Evolutionary conservation across 2,888 invertebrate species (phyloP), one percentile per base, ranked within the genome.

Genomic region (Eupelmus urozonus): DNA sequence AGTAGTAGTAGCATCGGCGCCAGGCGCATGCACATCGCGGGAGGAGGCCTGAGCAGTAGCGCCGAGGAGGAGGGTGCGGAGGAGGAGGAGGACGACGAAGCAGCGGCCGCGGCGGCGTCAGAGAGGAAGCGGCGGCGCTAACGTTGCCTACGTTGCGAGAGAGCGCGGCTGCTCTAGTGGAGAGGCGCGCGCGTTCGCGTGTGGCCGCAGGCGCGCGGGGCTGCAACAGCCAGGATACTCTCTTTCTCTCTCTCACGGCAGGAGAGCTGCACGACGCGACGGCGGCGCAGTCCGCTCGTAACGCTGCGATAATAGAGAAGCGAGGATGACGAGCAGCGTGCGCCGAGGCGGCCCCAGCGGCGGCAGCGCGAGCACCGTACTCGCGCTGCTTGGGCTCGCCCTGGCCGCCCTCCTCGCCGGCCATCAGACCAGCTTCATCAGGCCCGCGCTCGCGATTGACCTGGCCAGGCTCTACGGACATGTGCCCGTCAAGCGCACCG

Each of bases 401-500:
- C 88, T 90, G 80, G 85, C 87, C 80, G 84, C 85, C 80, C 51
- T 76, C 49, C 27, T 59, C 92, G 94, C n/a, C n/a, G 93, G 84
- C 92, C n/a, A n/a, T n/a, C n/a, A 94, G 86, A 34, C 34, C 3
- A 16, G 34, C 49, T 53, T 20, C 94, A 94, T 65, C 92, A 92
- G 91, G 23, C 20, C 93, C 74, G 93, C 93, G 84, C 91, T 92
- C 88, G 94, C 95, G 82, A 93, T 96, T 84, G 96, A 96, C 91
- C 92, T 96, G 84, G 95, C 94, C 90, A 93, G 94, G 81, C 93
- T 96, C 76, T 96, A 96, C 86, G 96, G 95, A 20, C 96, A 96
- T 88, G 90, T 93, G 57, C 66, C 79, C 49, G 60, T 72, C 80
- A 95, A 95, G 88, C 91, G 95, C 83, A 93, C 93, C 84, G 94